Evolutionary conservation across 2,113 vertebrate species (phyloP).

Genomic region (Hipposideros armiger): DNA sequence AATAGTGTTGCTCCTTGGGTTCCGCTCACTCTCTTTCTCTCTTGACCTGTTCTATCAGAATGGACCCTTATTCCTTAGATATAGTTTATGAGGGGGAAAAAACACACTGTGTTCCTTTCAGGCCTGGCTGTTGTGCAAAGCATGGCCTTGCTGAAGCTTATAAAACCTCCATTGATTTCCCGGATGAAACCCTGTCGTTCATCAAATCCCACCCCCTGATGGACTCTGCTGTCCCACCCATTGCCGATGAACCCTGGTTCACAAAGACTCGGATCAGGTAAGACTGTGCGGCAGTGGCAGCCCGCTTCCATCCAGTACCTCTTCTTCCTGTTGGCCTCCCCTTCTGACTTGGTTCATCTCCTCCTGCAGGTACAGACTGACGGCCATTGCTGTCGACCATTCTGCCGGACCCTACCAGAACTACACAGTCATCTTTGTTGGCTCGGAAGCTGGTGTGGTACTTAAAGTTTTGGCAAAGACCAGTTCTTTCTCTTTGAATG

Average conservation of each 20-base stretch:
- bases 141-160: constrained; percentile 94
- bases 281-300: accelerated
- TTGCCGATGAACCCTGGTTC: constrained; percentile 97
- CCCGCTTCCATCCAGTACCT: accelerated
- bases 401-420: constrained; percentile 96
- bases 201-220: constrained; percentile 99
- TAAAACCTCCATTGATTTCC: constrained; percentile 97
- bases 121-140: constrained; percentile 97
- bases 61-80: neutral
- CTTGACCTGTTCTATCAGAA: neutral
- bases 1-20: neutral
- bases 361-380: constrained; percentile 93
- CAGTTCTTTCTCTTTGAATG: constrained; percentile 91
- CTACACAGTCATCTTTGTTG: constrained; percentile 97
- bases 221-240: constrained; percentile 95
- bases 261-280: constrained; percentile 99
- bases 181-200: constrained; percentile 97
- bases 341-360: neutral
- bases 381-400: constrained; percentile 94
- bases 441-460: constrained; percentile 96
- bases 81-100: neutral
- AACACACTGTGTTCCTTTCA: constrained; percentile 82
- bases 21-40: neutral
- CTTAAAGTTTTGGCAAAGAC: constrained; percentile 98
- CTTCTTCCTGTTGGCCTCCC: neutral